Evolutionary conservation across 2,888 invertebrate genomes (phyloP).

Genomic region (Caenorhabditis sp.): DNA sequence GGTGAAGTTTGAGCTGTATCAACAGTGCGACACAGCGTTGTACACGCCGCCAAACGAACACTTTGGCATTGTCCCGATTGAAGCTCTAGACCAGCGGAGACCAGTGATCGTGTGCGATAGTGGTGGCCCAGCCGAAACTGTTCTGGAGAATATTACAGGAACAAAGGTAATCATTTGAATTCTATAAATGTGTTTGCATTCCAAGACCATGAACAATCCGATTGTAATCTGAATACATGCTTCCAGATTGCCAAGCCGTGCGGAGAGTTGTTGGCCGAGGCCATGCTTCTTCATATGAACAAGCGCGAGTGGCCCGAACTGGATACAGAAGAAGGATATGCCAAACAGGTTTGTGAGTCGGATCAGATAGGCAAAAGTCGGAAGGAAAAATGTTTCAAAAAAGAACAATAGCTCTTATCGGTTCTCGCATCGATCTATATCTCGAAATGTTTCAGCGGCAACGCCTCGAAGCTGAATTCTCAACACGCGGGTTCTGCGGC

Average conservation of each 20-base stretch:
- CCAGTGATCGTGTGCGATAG: constrained; percentile 96
- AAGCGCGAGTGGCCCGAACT: constrained; percentile 78
- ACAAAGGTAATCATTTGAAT: constrained; percentile 73
- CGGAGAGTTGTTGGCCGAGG: constrained; percentile 78
- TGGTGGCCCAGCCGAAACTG: constrained; percentile 96
- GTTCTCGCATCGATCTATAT: constrained; percentile 32
- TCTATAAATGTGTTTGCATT: neutral
- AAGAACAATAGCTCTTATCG: constrained; percentile 56
- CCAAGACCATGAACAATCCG: constrained; percentile 14
- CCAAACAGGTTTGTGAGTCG: constrained; percentile 74
- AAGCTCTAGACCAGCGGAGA: constrained; percentile 95
- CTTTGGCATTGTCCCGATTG: constrained; percentile 98
- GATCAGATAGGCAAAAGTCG: constrained; percentile 50
- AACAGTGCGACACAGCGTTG: constrained; percentile 85
- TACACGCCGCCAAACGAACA: constrained; percentile 98
- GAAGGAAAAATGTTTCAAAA: constrained; percentile 58
- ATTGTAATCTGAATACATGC: constrained; percentile 13
- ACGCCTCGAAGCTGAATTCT: constrained; percentile 80
- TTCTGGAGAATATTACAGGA: constrained; percentile 85
- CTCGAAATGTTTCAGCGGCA: constrained; percentile 71
- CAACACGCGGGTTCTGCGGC: constrained; percentile 78
- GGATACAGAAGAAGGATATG: constrained; percentile 78
- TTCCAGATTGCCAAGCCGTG: constrained; percentile 78
- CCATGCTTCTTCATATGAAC: constrained; percentile 81
- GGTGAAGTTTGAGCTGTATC: constrained; percentile 84